Evolutionary conservation across 2,797 vertebrate genomes (phyloP), one percentile per base, ranked within the genome.

Genomic region (Podarcis siculus): DNA sequence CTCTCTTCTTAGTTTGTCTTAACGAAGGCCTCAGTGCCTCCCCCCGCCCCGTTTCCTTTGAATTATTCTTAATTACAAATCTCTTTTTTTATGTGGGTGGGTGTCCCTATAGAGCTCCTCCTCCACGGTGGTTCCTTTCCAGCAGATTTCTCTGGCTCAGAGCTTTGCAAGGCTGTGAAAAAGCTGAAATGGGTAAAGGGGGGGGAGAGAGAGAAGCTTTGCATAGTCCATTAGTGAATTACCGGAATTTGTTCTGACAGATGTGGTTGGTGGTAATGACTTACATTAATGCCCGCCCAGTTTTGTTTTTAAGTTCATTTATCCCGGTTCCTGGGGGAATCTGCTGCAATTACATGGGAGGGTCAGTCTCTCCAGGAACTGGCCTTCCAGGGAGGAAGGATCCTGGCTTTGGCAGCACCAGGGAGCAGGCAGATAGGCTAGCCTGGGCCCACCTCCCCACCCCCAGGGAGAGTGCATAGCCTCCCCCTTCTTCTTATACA

Each of bases 191-290:
- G 23, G 85, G 30, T 27, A 69, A 25, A 13, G 39, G 25, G 8
- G 27, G 15, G 6, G 15, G 30, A 1, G 32, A 9, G 87, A 91
- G 89, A 91, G 90, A 89, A 93, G 84, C 91, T 91, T 89, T 78
- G 93, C 81, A 9, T 15, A 92, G 93, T 95, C 95, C 96, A 97
- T 97, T 97, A 97, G 94, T 94, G 89, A 89, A 90, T 97, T 97
- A 95, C 96, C 95, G 95, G 95, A 96, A 96, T 94, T n/a, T 91
- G 92, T 95, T 95, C 94, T 94, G 96, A 96, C 96, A 92, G 91
- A 91, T 96, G 95, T 94, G 93, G 93, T 95, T 94, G 90, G 93
- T 95, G 93, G 85, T 96, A 96, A 97, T 95, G 95, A 89, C 92
- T 97, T 97, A 91, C 95, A 94, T 95, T 96, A 97, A 96, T 92